Conservation (phyloP, 2,113 vertebrate genomes). For the Lophotis ruficrista region DNA sequence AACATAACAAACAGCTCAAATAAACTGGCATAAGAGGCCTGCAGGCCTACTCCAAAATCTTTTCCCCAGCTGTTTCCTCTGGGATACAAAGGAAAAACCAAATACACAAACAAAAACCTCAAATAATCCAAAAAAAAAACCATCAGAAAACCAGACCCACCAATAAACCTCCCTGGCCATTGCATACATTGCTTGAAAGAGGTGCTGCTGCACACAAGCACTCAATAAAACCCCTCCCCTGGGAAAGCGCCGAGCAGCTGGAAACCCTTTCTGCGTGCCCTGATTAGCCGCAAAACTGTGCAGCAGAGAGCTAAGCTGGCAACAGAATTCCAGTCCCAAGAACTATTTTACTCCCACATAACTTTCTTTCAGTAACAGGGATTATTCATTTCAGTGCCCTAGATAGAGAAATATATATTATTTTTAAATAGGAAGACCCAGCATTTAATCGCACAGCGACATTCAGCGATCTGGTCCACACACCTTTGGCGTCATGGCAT, state of each 20-base stretch:
- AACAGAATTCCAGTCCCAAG: slow-evolving; percentile 4
- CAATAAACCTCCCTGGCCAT: neutral
- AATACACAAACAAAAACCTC: slow-evolving; percentile 26
- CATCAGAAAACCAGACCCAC: slow-evolving; percentile 26
- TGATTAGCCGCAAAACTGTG: neutral
- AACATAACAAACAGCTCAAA: slow-evolving; percentile 34
- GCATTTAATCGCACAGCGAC: neutral
- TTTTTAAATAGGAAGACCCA: neutral
- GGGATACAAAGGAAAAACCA: neutral
- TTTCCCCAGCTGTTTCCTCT: slow-evolving; percentile 47
- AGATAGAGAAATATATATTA: neutral
- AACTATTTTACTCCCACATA: slow-evolving; percentile 19
- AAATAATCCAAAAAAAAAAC: slow-evolving; percentile 33
- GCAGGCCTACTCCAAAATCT: slow-evolving; percentile 11
- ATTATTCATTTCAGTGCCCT: slow-evolving; percentile 10
- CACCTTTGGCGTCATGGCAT: neutral
- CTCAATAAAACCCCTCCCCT: slow-evolving; percentile 14
- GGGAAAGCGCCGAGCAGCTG: slow-evolving; percentile 32
- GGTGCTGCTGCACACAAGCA: slow-evolving; percentile 21
- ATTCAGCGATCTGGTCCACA: neutral
- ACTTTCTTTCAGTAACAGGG: neutral
- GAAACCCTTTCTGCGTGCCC: slow-evolving; percentile 8
- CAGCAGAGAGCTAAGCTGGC: neutral
- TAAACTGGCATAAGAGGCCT: neutral
- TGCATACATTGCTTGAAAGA: neutral